Percentiles rank a stretch among this genome's conserved stretches.
These are phyloP conservation scores for Zootoca vivipara DNA, from an alignment of 2,113 vertebrate species.

Conservation along the genomic window DNA sequence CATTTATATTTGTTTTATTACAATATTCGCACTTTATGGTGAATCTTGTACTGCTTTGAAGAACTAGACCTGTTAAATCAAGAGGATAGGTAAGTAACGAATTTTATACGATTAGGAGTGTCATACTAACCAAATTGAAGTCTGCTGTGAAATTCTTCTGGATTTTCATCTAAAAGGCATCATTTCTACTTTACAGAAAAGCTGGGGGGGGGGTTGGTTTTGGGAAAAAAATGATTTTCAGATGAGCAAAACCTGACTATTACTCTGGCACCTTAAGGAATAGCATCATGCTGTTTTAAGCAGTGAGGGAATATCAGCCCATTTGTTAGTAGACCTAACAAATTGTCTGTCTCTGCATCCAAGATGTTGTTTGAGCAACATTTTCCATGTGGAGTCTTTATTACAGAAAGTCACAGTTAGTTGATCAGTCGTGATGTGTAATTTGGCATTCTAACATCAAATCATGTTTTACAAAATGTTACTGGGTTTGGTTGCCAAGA, in stretches of 20 bases:
- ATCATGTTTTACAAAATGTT: constrained; percentile 52
- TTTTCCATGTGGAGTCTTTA: constrained; percentile 33
- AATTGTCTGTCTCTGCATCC: constrained; percentile 52
- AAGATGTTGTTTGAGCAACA: constrained; percentile 58
- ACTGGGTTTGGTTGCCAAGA: constrained; percentile 40
- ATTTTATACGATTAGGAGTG: background rate
- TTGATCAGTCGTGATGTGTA: constrained; percentile 58
- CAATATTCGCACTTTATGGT: background rate
- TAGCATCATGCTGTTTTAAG: constrained; percentile 38
- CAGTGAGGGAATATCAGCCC: constrained; percentile 59
- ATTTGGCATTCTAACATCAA: constrained; percentile 55
- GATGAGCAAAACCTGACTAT: too few relatives aligned
- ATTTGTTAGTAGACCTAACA: constrained; percentile 55
- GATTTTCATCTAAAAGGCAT: background rate
- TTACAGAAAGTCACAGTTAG: constrained; percentile 59
- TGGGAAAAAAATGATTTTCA: too few relatives aligned
- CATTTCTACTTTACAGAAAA: background rate
- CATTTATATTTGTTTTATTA: background rate
- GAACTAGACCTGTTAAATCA: background rate
- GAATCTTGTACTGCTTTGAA: background rate
- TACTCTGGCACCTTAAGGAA: constrained; percentile 43
- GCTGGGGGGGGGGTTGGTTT: too few relatives aligned
- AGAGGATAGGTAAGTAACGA: background rate
- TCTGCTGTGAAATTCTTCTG: background rate
- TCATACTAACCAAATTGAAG: background rate